A percentile compares a stretch with the other conserved stretches of the same genome.
Evolutionary conservation across 2,888 invertebrate genomes (phyloP).

Genomic region (Sesia apiformis): DNA sequence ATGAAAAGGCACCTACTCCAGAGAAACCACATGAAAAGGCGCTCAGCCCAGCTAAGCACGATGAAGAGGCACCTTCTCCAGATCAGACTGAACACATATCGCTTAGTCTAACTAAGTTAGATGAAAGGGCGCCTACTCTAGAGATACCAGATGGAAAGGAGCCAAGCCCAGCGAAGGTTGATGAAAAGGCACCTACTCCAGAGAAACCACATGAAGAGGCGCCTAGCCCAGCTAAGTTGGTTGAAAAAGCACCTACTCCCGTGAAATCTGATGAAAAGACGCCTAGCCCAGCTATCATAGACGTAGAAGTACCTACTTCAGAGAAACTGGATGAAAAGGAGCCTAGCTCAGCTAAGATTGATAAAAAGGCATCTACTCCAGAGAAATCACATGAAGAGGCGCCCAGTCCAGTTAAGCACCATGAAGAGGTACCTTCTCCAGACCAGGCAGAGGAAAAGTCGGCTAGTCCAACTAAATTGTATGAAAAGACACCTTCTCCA

Average conservation of each 20-base stretch:
- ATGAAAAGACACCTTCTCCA: slow-evolving; percentile 1
- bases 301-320: background rate
- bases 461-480: background rate
- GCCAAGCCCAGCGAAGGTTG: background rate
- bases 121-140: background rate
- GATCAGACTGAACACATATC: too few species aligned
- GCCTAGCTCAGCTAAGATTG: background rate
- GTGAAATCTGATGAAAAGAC: background rate
- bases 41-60: too few species aligned
- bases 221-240: background rate
- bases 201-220: background rate
- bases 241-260: background rate
- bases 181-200: background rate
- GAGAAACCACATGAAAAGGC: background rate
- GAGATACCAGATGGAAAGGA: background rate
- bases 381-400: too few species aligned
- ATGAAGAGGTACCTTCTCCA: background rate
- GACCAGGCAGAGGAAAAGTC: background rate
- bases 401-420: too few species aligned
- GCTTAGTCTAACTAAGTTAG: too few species aligned
- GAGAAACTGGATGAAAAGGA: background rate
- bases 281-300: background rate
- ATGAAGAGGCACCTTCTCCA: too few species aligned
- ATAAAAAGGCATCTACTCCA: too few species aligned
- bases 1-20: background rate